Conservation (phyloP, 2,113 vertebrate genomes). For the Amazona guildingii region DNA sequence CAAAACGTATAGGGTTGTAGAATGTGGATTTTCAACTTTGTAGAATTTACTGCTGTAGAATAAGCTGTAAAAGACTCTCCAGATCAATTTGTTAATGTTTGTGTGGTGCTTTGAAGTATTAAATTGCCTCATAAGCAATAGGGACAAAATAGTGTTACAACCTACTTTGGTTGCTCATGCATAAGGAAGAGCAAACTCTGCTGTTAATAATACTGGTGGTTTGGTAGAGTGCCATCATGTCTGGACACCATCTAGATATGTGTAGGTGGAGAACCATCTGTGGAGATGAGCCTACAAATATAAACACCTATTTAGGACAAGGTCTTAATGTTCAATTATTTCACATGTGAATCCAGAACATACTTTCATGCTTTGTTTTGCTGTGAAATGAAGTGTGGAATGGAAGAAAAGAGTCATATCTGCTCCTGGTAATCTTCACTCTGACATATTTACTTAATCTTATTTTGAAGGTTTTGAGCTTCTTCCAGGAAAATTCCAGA, state of each 20-base stretch:
- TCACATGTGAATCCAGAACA: background rate
- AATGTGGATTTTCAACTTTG: conserved; percentile 3
- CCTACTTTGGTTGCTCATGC: background rate
- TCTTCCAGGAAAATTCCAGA: background rate
- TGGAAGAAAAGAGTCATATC: conserved; percentile 21
- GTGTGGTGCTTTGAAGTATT: conserved; percentile 23
- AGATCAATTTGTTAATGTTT: conserved; percentile 33
- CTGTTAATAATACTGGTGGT: background rate
- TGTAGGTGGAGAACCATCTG: conserved; percentile 18
- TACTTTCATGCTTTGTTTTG: background rate
- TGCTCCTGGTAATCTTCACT: conserved; percentile 28
- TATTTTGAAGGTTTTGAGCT: background rate
- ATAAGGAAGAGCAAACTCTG: background rate
- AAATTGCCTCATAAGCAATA: background rate
- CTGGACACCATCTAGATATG: background rate
- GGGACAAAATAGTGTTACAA: background rate
- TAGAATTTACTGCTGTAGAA: background rate
- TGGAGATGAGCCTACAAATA: background rate
- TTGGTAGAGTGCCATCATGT: background rate
- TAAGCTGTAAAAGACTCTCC: background rate
- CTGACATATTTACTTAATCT: conserved; percentile 16
- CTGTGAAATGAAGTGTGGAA: conserved; percentile 14
- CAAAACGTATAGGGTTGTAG: background rate
- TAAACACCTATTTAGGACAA: conserved; percentile 39
- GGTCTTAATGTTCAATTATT: background rate